Base-by-base conservation (phyloP, 2,113 vertebrate species). In the Orientallactaga bullata region DNA sequence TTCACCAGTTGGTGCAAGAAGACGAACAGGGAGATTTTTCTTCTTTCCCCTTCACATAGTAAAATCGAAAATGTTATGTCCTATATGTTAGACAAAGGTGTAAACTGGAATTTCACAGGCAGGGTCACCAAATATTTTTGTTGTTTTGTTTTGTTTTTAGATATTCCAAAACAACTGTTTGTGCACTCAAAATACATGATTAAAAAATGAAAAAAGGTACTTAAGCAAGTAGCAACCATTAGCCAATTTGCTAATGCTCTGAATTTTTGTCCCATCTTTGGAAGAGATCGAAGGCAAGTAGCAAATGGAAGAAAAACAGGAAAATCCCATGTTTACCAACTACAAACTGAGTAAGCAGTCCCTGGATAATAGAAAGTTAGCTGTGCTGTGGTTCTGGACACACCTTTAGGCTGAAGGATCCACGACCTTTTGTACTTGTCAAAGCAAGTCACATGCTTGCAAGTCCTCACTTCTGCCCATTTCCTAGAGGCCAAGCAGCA, bases 131-230 rank as follows among this genome's bases (percentile, higher is more conserved):
- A 58, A 47, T 15, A 35, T 61, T 61, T 90, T 88, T 74, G 86
- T 26, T 71, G 32, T 30, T 47, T 47, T 47, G 42, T 47, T 47
- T 47, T 47, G 42, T 47, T 47, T 47, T 47, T 8, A 47, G 42
- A 69, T 58, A 78, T 78, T 90, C 39, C 63, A 93, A 95, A 93
- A n/a, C 23, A 91, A 78, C 12, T 18, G 87, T 35, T 42, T 26
- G 16, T 71, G 15, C 47, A 88, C 65, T 71, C 23, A 77, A 24
- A 35, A 69, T 60, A 8, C 42, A n/a, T n/a, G n/a, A n/a, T n/a
- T n/a, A n/a, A n/a, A n/a, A n/a, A n/a, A n/a, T n/a, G n/a, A n/a
- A n/a, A n/a, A 76, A 93, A 5, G 9, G 15, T 35, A 74, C n/a
- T 55, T 72, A 84, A 92, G 65, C 8, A 85, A 65, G 37, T 9